Conservation (phyloP, 1,140 invertebrate species). For the Nilaparvata lugens region DNA sequence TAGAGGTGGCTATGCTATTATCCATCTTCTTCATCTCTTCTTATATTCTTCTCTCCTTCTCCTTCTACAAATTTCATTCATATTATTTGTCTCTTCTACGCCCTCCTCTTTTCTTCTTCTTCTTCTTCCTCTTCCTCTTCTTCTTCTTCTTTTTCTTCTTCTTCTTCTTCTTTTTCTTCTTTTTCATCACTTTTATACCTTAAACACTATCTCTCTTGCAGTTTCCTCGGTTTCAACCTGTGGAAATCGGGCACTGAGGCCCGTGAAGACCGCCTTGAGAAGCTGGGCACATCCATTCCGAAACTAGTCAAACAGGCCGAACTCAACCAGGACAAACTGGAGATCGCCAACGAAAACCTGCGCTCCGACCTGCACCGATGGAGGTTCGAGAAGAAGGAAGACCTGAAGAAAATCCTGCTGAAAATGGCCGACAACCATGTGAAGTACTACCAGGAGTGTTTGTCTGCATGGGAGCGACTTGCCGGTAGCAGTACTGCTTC, state of each 20-base stretch:
- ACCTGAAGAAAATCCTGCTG: slow-evolving; percentile 55
- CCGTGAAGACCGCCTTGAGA: background rate
- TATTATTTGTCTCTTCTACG: background rate
- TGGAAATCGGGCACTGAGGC: background rate
- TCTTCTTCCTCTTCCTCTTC: background rate
- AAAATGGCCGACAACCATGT: slow-evolving; percentile 59
- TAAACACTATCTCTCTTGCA: too few species aligned
- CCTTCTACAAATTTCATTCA: background rate
- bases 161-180: too few species aligned
- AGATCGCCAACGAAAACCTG: slow-evolving; percentile 62
- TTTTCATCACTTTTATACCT: too few species aligned
- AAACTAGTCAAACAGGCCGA: slow-evolving; percentile 2
- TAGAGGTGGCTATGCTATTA: too few species aligned
- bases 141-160: too few species aligned
- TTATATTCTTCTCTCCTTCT: background rate
- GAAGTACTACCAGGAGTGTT: slow-evolving; percentile 48
- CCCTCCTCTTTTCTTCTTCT: background rate
- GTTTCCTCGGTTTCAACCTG: background rate
- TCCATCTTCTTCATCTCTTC: background rate
- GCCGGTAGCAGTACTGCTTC: too few species aligned
- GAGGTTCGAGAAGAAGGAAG: slow-evolving; percentile 56
- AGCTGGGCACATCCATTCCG: background rate
- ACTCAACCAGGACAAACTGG: slow-evolving; percentile 48
- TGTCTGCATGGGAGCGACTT: too few species aligned
- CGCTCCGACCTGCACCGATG: slow-evolving; percentile 61